phyloP scores from a whole-genome alignment of 2,113 vertebrate species.

The Alligator sinensis region DNA sequence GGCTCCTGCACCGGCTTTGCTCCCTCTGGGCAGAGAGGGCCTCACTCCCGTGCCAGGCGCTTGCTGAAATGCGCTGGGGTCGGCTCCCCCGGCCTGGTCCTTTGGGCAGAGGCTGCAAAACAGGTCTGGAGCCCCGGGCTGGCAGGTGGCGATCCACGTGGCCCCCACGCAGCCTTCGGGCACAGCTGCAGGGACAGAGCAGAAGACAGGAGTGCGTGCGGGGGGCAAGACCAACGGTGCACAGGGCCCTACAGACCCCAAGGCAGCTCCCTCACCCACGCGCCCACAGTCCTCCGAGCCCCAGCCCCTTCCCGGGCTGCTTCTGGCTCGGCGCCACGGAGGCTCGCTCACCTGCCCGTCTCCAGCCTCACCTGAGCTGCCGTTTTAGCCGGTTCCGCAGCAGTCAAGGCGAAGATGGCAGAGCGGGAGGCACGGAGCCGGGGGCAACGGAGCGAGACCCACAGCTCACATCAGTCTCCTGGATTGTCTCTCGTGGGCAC shows the following conservation, averaged over 20 bases:
- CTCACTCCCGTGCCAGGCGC: not conserved
- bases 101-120: too few species aligned
- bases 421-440: not conserved
- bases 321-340: slow-evolving; percentile 7
- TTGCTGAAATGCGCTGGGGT: too few species aligned
- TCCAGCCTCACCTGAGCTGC: not conserved
- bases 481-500: not conserved
- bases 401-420: fast-evolving
- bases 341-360: slow-evolving; percentile 59
- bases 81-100: not conserved
- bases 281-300: not conserved
- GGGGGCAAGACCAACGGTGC: too few species aligned
- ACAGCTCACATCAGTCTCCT: fast-evolving
- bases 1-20: fast-evolving
- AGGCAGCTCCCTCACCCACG: not conserved
- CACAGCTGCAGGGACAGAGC: not conserved
- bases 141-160: not conserved
- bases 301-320: not conserved
- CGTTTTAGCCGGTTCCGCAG: slow-evolving; percentile 36
- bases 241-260: too few species aligned
- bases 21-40: fast-evolving
- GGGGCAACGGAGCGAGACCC: fast-evolving
- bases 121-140: not conserved
- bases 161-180: not conserved
- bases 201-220: not conserved